Conservation (phyloP, 2,797 vertebrate genomes). For the Enteromius treurensis region DNA sequence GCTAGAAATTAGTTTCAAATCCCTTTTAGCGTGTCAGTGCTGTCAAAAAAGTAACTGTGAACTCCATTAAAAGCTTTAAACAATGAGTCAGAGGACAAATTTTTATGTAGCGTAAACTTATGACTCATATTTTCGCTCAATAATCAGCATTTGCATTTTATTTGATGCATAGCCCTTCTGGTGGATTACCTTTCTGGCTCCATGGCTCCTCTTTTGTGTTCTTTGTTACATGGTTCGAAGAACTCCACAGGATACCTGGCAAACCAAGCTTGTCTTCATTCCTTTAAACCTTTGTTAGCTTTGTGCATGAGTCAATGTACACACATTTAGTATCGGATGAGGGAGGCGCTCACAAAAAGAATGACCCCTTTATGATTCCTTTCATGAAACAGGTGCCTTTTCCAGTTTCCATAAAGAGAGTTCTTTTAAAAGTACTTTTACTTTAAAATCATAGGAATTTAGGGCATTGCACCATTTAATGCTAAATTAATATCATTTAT, state of each 20-base stretch:
- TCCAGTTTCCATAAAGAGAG: not conserved
- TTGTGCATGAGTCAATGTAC: conserved; percentile 25
- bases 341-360: not conserved
- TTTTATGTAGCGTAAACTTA: conserved; percentile 52
- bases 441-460: not conserved
- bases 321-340: conserved; percentile 35
- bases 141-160: conserved; percentile 53
- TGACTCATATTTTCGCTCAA: conserved; percentile 53
- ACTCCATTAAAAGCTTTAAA: conserved; percentile 44
- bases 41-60: conserved; percentile 49
- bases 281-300: conserved; percentile 42
- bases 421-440: not conserved
- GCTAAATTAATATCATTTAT: not conserved
- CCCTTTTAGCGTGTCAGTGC: conserved; percentile 4
- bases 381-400: not conserved
- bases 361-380: conserved; percentile 8
- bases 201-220: conserved; percentile 25
- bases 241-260: conserved; percentile 45
- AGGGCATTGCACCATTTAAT: not conserved
- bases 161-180: conserved; percentile 28
- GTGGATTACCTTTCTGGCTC: conserved; percentile 52
- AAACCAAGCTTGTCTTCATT: conserved; percentile 39
- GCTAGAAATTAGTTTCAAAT: conserved; percentile 46
- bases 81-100: conserved; percentile 49
- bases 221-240: conserved; percentile 50